Evolutionary conservation across 1,140 invertebrate genomes (phyloP).

Genomic region (Philotrypesis tridentata): DNA sequence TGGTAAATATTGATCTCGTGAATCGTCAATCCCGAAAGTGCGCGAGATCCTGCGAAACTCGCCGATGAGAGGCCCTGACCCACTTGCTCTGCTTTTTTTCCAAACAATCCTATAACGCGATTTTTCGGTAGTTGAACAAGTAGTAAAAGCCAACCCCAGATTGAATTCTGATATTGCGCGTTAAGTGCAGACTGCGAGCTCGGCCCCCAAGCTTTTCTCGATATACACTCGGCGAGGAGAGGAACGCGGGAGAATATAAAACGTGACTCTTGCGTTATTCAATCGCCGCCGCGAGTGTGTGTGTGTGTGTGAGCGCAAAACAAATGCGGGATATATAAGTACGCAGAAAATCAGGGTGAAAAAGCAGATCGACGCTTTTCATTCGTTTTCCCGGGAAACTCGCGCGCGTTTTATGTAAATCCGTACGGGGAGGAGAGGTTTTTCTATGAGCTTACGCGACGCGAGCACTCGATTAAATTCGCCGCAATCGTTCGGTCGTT

Average conservation of each 20-base stretch:
- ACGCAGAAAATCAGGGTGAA: not conserved
- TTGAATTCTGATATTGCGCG: not conserved
- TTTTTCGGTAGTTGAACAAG: not conserved
- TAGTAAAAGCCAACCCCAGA: not conserved
- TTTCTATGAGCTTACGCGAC: not conserved
- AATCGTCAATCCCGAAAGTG: too few relatives aligned
- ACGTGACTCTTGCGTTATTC: not conserved
- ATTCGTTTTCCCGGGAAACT: not conserved
- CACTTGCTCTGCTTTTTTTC: not conserved
- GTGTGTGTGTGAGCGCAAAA: too few relatives aligned
- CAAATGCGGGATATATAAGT: not conserved
- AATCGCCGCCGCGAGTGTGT: too few relatives aligned
- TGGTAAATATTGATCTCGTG: too few relatives aligned
- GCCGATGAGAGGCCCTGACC: not conserved
- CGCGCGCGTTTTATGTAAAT: slow-evolving; percentile 1
- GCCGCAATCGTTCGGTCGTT: not conserved
- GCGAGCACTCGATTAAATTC: not conserved
- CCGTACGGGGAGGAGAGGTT: not conserved
- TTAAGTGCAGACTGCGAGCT: not conserved
- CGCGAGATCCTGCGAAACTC: not conserved
- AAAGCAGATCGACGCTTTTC: not conserved
- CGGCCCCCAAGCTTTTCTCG: too few relatives aligned
- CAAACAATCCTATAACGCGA: not conserved
- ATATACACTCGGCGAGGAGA: too few relatives aligned
- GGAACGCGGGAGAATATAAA: too few relatives aligned